phyloP scores from a whole-genome alignment of 2,888 invertebrate genomes.

The Parnassius mnemosyne region DNA sequence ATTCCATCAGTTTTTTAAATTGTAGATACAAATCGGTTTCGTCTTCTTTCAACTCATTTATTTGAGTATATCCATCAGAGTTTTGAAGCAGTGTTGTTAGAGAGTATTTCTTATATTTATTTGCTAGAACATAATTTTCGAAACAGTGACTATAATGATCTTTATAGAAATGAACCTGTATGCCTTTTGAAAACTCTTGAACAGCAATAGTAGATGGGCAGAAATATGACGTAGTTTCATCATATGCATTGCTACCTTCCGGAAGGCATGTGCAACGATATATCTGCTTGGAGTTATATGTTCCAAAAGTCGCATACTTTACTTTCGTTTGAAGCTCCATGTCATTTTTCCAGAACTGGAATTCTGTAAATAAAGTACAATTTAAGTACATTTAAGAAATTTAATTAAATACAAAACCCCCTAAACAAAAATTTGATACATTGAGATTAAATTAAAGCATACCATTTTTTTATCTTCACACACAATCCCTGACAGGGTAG shows the following conservation, averaged over 20 bases:
- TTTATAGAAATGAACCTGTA: conserved; percentile 52
- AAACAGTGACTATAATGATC: conserved; percentile 47
- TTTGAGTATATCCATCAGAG: conserved; percentile 28
- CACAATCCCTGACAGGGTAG: no score
- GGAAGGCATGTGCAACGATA: conserved; percentile 46
- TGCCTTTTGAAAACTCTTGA: conserved; percentile 47
- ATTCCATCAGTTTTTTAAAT: conserved; percentile 50
- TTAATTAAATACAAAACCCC: no score
- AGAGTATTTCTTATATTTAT: conserved; percentile 42
- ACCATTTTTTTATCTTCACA: no score
- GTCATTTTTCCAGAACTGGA: conserved; percentile 48
- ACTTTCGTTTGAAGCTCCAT: conserved; percentile 42
- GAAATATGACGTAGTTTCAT: conserved; percentile 28
- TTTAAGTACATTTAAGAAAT: no score
- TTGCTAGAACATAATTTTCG: conserved; percentile 34
- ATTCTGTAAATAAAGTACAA: conserved; percentile 48
- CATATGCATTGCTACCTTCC: conserved; percentile 5
- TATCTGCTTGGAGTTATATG: conserved; percentile 38
- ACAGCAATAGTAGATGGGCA: conserved; percentile 52
- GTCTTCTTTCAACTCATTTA: conserved; percentile 25
- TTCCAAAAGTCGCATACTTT: conserved; percentile 39
- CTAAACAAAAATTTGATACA: no score
- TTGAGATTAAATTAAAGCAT: no score
- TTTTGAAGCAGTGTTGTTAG: conserved; percentile 41
- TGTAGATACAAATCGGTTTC: conserved; percentile 45